Conservation (phyloP, 2,888 invertebrate genomes). For the Hofmannophila pseudospretella region DNA sequence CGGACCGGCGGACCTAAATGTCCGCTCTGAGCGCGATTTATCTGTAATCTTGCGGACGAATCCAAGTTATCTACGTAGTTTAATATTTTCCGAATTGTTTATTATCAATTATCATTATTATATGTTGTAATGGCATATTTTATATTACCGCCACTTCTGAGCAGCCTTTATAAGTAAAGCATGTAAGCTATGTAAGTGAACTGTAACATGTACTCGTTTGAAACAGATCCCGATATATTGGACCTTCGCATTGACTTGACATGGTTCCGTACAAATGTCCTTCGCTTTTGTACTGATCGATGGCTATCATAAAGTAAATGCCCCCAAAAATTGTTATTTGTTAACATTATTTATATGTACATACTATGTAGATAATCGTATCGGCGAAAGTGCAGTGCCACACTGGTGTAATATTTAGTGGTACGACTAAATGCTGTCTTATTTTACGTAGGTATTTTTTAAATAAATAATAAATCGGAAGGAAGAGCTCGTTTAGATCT, state of each 20-base stretch:
- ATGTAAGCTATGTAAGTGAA: conserved; percentile 1
- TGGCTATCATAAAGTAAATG: conserved; percentile 4
- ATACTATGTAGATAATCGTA: conserved; percentile 27
- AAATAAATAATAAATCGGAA: conserved; percentile 1
- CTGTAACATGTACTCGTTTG: neutral
- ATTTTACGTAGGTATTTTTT: conserved; percentile 16
- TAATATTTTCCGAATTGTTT: conserved; percentile 12
- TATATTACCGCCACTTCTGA: conserved; percentile 6
- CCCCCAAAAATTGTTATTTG: conserved; percentile 7
- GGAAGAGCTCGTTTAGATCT: conserved; percentile 11
- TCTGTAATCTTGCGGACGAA: neutral
- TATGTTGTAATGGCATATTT: conserved; percentile 3
- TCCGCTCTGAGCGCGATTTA: neutral
- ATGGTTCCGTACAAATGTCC: conserved; percentile 2
- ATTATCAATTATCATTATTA: conserved; percentile 2
- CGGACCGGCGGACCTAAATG: neutral
- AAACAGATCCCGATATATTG: neutral
- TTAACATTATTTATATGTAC: conserved; percentile 18
- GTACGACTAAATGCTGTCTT: conserved; percentile 8
- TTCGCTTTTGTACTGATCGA: conserved; percentile 6
- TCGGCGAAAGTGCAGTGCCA: conserved; percentile 13
- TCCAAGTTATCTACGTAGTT: conserved; percentile 6
- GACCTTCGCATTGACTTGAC: neutral
- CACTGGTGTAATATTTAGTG: conserved; percentile 11
- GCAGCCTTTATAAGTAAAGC: conserved; percentile 1